Conservation (phyloP, 2,113 vertebrate genomes). For the Ptilorrhoa leucosticta region DNA sequence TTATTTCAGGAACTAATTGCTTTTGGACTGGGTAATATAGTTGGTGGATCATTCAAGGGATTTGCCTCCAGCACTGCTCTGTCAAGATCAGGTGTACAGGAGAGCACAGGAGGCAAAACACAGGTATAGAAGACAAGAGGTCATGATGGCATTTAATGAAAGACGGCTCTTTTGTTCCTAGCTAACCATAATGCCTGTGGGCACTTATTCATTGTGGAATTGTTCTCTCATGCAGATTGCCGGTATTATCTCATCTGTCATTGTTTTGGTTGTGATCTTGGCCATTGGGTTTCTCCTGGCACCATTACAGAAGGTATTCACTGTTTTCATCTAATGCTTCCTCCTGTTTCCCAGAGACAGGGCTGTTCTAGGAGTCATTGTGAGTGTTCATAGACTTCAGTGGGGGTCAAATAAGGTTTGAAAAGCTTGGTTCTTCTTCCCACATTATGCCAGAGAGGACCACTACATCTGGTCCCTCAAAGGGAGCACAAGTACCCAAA, state of each 20-base stretch:
- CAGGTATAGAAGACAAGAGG: slow-evolving; percentile 76
- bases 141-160: not conserved
- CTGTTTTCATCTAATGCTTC: not conserved
- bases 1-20: slow-evolving; percentile 88
- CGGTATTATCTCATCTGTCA: slow-evolving; percentile 84
- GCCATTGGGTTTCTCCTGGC: slow-evolving; percentile 86
- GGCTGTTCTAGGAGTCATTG: not conserved
- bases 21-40: slow-evolving; percentile 90
- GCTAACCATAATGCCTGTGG: not conserved
- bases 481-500: not conserved
- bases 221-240: slow-evolving; percentile 77
- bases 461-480: not conserved
- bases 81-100: slow-evolving; percentile 92
- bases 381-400: not conserved
- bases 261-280: slow-evolving; percentile 87
- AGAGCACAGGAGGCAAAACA: slow-evolving; percentile 95
- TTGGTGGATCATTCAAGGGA: slow-evolving; percentile 86
- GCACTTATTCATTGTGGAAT: not conserved
- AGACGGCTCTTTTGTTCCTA: not conserved
- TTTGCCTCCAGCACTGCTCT: slow-evolving; percentile 90
- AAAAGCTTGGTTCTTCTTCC: not conserved
- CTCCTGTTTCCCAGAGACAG: not conserved
- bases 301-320: slow-evolving; percentile 87
- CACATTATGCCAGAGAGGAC: not conserved
- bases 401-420: not conserved